Percentiles rank a stretch among this genome's conserved stretches.
Conservation (phyloP, 2,888 invertebrate genomes). For the Melinopterus prodromus region DNA sequence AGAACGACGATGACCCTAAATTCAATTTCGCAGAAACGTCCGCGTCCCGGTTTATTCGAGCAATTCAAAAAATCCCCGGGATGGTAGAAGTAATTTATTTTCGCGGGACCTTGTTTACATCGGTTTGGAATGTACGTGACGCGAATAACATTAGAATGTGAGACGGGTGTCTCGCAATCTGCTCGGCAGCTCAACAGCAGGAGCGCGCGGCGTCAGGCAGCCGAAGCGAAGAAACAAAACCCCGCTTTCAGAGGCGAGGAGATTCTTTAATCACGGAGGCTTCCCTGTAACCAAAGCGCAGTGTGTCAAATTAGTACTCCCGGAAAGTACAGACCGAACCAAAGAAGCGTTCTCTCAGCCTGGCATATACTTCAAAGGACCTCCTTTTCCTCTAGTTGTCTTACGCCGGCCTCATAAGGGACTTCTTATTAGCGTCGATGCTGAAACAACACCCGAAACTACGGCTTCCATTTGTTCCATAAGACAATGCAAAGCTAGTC, state of each 20-base stretch:
- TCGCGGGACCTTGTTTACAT: not conserved
- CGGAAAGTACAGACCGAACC: not conserved
- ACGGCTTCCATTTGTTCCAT: too few species aligned
- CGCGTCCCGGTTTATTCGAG: not conserved
- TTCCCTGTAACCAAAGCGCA: not conserved
- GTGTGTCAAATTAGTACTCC: not conserved
- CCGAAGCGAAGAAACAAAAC: not conserved
- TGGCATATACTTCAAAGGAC: not conserved
- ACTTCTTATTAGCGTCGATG: not conserved
- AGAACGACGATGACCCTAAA: not conserved
- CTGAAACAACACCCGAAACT: not conserved
- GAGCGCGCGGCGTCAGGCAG: not conserved
- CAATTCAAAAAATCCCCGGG: not conserved
- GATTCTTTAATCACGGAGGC: not conserved
- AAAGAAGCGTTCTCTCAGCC: not conserved
- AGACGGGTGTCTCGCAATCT: not conserved
- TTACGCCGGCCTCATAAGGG: not conserved
- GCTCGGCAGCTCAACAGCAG: not conserved
- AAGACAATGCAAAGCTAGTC: too few species aligned
- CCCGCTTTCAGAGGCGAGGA: not conserved
- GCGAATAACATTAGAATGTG: not conserved
- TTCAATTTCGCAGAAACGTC: not conserved
- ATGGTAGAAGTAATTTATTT: not conserved
- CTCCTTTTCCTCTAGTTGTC: not conserved
- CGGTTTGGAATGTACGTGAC: slow-evolving; percentile 4